Conservation (phyloP, 2,888 invertebrate species). For the Orthonevra nobilis region DNA sequence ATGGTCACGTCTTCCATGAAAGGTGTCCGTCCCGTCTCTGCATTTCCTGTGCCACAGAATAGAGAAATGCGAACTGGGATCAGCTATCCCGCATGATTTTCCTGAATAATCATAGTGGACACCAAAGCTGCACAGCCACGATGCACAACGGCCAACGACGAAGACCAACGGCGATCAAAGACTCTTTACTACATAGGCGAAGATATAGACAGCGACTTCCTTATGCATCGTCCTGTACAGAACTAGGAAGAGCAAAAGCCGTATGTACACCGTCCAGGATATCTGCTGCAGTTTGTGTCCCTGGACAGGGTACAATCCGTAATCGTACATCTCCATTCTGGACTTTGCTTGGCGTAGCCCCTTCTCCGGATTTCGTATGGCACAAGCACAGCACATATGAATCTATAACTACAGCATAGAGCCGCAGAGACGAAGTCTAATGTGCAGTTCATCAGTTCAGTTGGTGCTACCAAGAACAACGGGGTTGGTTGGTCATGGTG, state of each 20-base stretch:
- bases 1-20: constrained; percentile 67
- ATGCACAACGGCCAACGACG: constrained; percentile 38
- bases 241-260: constrained; percentile 37
- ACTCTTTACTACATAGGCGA: constrained; percentile 35
- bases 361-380: constrained; percentile 22
- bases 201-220: constrained; percentile 45
- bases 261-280: constrained; percentile 51
- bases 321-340: constrained; percentile 60
- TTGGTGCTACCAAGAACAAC: constrained; percentile 8
- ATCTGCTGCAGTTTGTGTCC: constrained; percentile 57
- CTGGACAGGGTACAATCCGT: constrained; percentile 36
- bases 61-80: constrained; percentile 63
- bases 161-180: constrained; percentile 34
- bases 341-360: constrained; percentile 39
- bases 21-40: constrained; percentile 53
- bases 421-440: constrained; percentile 25
- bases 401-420: not conserved
- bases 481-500: not conserved
- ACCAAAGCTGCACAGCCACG: constrained; percentile 41
- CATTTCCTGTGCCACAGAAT: constrained; percentile 37
- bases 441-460: constrained; percentile 57
- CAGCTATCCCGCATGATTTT: constrained; percentile 62
- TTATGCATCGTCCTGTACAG: constrained; percentile 31
- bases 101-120: constrained; percentile 60
- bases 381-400: constrained; percentile 23